Conservation (phyloP, 2,888 invertebrate species). For the Plutella xylostella region DNA sequence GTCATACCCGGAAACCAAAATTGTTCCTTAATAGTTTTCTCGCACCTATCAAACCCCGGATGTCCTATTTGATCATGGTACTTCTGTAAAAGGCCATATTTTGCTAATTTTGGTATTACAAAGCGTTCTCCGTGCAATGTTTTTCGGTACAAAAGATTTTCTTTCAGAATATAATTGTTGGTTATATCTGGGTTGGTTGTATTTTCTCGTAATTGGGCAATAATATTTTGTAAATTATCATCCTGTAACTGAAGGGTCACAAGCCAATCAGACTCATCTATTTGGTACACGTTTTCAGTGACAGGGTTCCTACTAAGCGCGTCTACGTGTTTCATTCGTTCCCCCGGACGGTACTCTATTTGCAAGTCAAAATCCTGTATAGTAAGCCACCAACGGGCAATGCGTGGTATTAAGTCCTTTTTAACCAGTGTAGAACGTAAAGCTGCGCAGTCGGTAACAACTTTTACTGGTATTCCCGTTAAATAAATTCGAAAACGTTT, state of each 20-base stretch:
- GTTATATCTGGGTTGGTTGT: not conserved
- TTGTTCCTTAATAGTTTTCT: not conserved
- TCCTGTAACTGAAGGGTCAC: not conserved
- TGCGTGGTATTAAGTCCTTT: slow-evolving; percentile 17
- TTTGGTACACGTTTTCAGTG: not conserved
- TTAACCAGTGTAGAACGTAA: slow-evolving; percentile 19
- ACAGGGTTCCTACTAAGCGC: slow-evolving; percentile 19
- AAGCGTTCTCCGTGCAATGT: not conserved
- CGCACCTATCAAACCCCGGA: not conserved
- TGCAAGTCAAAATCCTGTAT: slow-evolving; percentile 21
- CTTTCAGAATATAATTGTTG: not conserved
- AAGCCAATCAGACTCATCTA: not conserved
- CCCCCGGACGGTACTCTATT: slow-evolving; percentile 20
- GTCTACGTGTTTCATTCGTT: slow-evolving; percentile 20
- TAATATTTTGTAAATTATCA: not conserved
- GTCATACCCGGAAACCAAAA: slow-evolving; percentile 4
- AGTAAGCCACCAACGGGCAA: slow-evolving; percentile 24
- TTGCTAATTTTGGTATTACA: not conserved
- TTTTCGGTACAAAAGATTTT: not conserved
- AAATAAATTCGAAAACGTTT: slow-evolving; percentile 19
- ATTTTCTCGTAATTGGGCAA: not conserved
- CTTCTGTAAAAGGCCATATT: not conserved
- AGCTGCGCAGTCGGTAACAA: slow-evolving; percentile 21
- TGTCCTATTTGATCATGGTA: not conserved
- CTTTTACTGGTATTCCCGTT: slow-evolving; percentile 12